Evolutionary conservation across 2,888 invertebrate genomes (phyloP), one percentile per base, ranked within the genome.

Genomic region (Drosophila birchii): DNA sequence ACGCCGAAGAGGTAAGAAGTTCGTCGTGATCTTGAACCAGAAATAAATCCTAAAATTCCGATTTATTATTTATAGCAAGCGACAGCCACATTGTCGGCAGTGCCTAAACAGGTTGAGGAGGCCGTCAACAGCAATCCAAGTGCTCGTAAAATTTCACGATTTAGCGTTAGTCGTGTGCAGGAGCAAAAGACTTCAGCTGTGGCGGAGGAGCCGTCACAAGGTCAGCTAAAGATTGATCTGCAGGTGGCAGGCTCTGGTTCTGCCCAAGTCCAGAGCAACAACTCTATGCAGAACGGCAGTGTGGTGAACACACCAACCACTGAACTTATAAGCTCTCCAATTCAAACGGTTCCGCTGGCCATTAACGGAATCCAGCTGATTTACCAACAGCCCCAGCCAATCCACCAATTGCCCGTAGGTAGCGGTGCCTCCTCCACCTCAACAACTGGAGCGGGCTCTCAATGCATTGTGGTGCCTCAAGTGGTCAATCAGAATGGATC

Each of bases 121-220:
- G 62, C 43, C 2, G 18, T 66, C 3, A 39, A 49, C 3, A 20
- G 71, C 1, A 54, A 75, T 16, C 74, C 57, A 0, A 82, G 77
- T 51, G 80, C 88, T 3, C 79, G 91, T 0, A 91, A 91, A 74
- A 79, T 91, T 54, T 91, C 91, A 5, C 81, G 91, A 4, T 91
- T 91, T 32, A 90, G 91, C 59, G 91, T 91, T 0, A 91, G 91
- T 55, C 90, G 87, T 20, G 91, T 91, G 8, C 86, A 86, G 51
- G 91, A 91, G 55, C 87, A 90, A 61, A 89, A 81, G 45, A 55
- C 74, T 34, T 57, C 81, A 12, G 51, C 83, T 12, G 73, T 26
- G 7, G 47, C 58, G 16, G 86, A 78, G 16, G 78, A 78, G 12
- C 71, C 66, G 7, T 39, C 78, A 7, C 84, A 75, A 14, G 63